phyloP scores from a whole-genome alignment of 92 coral and sea anemone species.

The Bergia puertoricense region DNA sequence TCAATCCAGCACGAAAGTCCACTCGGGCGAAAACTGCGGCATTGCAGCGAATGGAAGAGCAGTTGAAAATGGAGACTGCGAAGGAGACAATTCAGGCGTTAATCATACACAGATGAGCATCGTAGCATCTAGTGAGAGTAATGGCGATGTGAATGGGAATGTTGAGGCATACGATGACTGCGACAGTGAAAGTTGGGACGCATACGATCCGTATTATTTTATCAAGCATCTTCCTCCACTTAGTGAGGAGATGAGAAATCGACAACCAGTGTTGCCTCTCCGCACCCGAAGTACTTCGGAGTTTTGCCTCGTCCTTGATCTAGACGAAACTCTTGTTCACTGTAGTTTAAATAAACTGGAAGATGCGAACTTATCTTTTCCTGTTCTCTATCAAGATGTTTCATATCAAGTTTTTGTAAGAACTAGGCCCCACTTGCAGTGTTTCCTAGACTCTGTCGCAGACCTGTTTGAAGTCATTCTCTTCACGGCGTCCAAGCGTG shows the following conservation, averaged over 20 bases:
- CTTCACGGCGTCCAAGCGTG: constrained; percentile 98
- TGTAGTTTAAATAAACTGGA: constrained; percentile 98
- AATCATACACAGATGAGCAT: constrained; percentile 42
- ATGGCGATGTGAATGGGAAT: constrained; percentile 95
- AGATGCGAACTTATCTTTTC: constrained; percentile 96
- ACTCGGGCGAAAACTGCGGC: constrained; percentile 37
- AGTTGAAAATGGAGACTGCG: constrained; percentile 71
- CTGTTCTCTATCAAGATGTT: constrained; percentile 94
- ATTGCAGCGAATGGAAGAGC: constrained; percentile 29
- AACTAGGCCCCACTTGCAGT: constrained; percentile 94
- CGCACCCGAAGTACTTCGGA: constrained; percentile 98
- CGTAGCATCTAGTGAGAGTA: constrained; percentile 46
- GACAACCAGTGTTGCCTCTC: constrained; percentile 90
- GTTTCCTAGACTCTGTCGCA: constrained; percentile 90
- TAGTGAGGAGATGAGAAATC: constrained; percentile 80
- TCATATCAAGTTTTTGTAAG: constrained; percentile 98
- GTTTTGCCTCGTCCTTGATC: constrained; percentile 92
- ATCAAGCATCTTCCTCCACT: constrained; percentile 93
- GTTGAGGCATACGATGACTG: constrained; percentile 74
- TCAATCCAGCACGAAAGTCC: constrained; percentile 42
- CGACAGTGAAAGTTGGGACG: constrained; percentile 76
- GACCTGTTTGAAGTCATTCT: constrained; percentile 92
- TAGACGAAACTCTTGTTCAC: constrained; percentile 98
- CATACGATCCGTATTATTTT: constrained; percentile 95
- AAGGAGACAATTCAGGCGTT: constrained; percentile 50